Conservation (phyloP, 1,140 invertebrate genomes). For the Orius insidiosus region DNA sequence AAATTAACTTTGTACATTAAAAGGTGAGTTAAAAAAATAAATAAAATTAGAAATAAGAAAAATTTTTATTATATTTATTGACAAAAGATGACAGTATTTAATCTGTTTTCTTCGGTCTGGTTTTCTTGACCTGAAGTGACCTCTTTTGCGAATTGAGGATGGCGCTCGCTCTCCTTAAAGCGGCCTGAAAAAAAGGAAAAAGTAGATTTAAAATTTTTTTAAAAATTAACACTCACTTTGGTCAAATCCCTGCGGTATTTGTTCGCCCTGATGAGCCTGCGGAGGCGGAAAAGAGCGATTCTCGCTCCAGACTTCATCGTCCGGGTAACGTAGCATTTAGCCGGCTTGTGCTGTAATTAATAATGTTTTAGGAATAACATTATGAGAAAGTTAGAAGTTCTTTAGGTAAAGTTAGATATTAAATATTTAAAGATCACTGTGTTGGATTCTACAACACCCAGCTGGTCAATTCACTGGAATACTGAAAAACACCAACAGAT, state of each 20-base stretch:
- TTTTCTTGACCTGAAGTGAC: constrained; percentile 19
- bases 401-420: too few species aligned
- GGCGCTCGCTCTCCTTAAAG: constrained; percentile 75
- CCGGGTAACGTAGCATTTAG: constrained; percentile 46
- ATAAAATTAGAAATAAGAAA: constrained; percentile 8
- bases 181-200: constrained; percentile 38
- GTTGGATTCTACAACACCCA: too few species aligned
- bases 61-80: constrained; percentile 11
- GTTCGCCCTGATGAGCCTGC: constrained; percentile 55
- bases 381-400: too few species aligned
- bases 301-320: constrained; percentile 72
- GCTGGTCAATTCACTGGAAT: too few species aligned
- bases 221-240: constrained; percentile 37
- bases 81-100: constrained; percentile 14
- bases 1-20: neutral
- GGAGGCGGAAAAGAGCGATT: constrained; percentile 65
- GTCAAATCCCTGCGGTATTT: constrained; percentile 77
- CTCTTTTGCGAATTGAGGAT: constrained; percentile 71
- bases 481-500: too few species aligned
- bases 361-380: neutral
- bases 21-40: neutral
- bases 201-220: constrained; percentile 9
- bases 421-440: too few species aligned
- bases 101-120: constrained; percentile 21
- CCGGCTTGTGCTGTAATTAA: constrained; percentile 45